Evolutionary conservation across 2,797 vertebrate genomes (phyloP), one percentile per base, ranked within the genome.

Genomic region (Melanotaenia pygmaea): DNA sequence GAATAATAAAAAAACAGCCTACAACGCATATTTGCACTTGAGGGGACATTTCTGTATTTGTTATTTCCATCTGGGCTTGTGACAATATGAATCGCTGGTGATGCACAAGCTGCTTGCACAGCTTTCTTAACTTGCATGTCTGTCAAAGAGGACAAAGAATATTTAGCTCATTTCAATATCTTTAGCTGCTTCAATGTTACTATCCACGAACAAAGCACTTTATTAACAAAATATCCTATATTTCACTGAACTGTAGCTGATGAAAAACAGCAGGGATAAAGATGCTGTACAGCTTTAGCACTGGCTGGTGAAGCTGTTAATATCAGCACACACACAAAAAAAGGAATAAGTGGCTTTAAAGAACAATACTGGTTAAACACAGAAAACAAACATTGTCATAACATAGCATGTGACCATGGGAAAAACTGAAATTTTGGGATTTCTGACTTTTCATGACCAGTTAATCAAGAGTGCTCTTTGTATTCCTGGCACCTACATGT

Each of bases 1-100:
- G 35, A 63, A 70, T 75, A 65, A 84, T 54, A 28, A 64, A 61
- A 51, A 84, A 70, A 14, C 60, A 72, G 83, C 82, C 86, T 77
- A 87, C 74, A 79, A 81, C 84, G 70, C 77, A 87, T 77, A 86
- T 85, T 84, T 84, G 79, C 60, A 70, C 75, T 51, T 28, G 26
- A 79, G 60, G 65, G 76, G 58, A 74, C 64, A 70, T 84, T 82
- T 83, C 67, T 80, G 70, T 57, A 62, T 82, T 83, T 88, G 76
- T 85, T 80, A 77, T 77, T 84, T 50, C 82, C 87, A 84, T 86
- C 85, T 85, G 83, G 63, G 72, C 77, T 50, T 1, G 26, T 76
- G 70, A 86, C 74, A 75, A 61, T 76, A 59, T 71, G 74, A 80
- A 40, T 14, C 16, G 37, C 68, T 73, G 57, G 3, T 53, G 73